Conservation (phyloP, 2,113 vertebrate genomes). For the Raja brachyura region DNA sequence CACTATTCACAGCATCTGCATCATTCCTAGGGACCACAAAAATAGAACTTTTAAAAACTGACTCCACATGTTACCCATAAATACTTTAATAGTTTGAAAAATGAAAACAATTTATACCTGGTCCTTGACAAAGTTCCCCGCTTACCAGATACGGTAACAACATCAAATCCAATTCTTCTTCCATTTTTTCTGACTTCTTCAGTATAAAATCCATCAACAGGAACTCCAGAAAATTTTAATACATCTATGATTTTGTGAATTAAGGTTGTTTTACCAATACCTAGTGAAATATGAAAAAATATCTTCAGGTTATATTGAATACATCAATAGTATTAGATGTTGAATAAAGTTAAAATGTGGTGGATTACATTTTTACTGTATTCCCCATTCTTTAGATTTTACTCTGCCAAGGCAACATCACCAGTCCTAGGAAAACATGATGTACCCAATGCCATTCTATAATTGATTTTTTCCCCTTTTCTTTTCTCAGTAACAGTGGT, state of each 20-base stretch:
- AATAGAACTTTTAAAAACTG: neutral
- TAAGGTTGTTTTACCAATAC: constrained; percentile 89
- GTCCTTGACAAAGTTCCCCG: constrained; percentile 77
- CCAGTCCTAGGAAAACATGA: neutral
- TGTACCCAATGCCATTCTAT: neutral
- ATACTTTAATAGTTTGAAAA: neutral
- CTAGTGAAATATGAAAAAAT: constrained; percentile 53
- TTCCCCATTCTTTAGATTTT: constrained; percentile 12
- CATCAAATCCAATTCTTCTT: constrained; percentile 85
- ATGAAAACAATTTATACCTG: constrained; percentile 60
- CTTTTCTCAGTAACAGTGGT: neutral
- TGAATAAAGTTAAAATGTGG: neutral
- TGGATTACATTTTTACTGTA: neutral
- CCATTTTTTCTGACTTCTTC: constrained; percentile 81
- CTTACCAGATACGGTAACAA: constrained; percentile 77
- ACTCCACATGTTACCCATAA: neutral
- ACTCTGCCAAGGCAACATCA: neutral
- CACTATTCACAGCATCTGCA: constrained; percentile 47
- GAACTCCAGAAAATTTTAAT: constrained; percentile 60
- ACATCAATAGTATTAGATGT: neutral
- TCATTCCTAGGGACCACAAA: constrained; percentile 47
- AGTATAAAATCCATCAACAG: constrained; percentile 85
- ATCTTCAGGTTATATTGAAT: neutral
- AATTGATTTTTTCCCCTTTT: neutral
- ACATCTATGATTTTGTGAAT: constrained; percentile 75